Evolutionary conservation across 2,797 vertebrate species (phyloP), one percentile per base, ranked within the genome.

Genomic region (Sebastes vulpes): DNA sequence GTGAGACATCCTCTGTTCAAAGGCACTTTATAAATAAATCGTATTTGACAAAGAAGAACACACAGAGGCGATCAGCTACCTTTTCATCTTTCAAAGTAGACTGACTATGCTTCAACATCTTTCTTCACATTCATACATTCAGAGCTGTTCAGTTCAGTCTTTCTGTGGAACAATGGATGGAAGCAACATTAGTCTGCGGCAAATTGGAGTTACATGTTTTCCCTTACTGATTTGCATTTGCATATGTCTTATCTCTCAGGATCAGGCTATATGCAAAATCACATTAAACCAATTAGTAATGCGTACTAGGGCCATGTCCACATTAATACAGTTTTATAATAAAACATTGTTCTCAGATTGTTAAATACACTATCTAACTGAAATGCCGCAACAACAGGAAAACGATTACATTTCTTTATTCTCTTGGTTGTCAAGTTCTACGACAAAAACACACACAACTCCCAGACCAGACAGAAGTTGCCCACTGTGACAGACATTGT

Each of bases 1-100:
- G 31, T 54, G 18, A 68, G 32, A 67, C 53, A 79, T 25, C 21
- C 54, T 64, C 42, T 64, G 48, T 71, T 85, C 32, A 75, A 77
- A 78, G 58, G 66, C 12, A 6, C 52, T 75, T 78, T 72, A 74
- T 54, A 70, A 82, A 83, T 87, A 85, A 57, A 83, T 60, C 38
- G 21, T 28, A 75, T 58, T 63, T 31, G n/a, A 76, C 16, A 71
- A 74, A 50, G 46, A n/a, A 32, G 21, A 50, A 46, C 26, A 58
- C 4, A 9, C 8, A 65, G 9, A 52, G 5, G 20, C 8, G 21
- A 60, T 53, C 6, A 53, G 66, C 21, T 18, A 9, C 26, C 6
- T 56, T 64, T 84, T 73, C 38, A 9, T 20, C 67, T 29, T 59
- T 20, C 31, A 65, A 25, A 58, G 56, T 46, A 10, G 0, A 72